Percentiles rank a stretch among this genome's conserved stretches.
These are phyloP conservation scores for Ctenochaetus hawaiiensis DNA, from an alignment of 2,797 vertebrate genomes.

Conservation along the genomic window DNA sequence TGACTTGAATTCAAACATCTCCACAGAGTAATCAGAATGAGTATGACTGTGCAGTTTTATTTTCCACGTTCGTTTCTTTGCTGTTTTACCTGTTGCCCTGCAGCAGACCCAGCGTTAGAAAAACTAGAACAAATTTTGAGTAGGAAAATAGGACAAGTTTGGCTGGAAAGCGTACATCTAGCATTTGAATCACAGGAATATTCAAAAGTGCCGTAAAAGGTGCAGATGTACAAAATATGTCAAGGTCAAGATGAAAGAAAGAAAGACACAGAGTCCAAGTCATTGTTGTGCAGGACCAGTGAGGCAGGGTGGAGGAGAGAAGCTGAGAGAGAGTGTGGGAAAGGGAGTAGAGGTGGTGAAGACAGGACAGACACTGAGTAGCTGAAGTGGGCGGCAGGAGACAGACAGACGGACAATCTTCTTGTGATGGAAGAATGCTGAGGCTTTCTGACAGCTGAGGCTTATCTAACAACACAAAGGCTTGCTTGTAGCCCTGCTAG, in stretches of 20 bases:
- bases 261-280: conserved; percentile 9
- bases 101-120: background rate
- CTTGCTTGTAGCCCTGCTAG: conserved; percentile 69
- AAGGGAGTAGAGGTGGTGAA: conserved; percentile 41
- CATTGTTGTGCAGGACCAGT: conserved; percentile 17
- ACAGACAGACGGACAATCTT: conserved; percentile 68
- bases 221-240: background rate
- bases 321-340: conserved; percentile 42
- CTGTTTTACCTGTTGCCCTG: conserved; percentile 15
- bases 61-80: background rate
- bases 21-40: background rate
- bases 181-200: background rate
- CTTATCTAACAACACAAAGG: conserved; percentile 82
- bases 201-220: background rate
- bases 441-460: conserved; percentile 86
- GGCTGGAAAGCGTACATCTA: background rate
- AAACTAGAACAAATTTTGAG: background rate
- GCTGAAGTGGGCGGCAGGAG: conserved; percentile 69
- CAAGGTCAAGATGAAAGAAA: conserved; percentile 1
- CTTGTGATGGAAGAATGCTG: conserved; percentile 77
- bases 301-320: conserved; percentile 18
- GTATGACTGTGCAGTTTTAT: conserved; percentile 7
- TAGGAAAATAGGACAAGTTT: background rate
- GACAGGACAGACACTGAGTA: conserved; percentile 47
- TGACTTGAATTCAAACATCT: conserved; percentile 32